phyloP scores from a whole-genome alignment of 1,140 invertebrate genomes.

The Drosophila chauvacae region DNA sequence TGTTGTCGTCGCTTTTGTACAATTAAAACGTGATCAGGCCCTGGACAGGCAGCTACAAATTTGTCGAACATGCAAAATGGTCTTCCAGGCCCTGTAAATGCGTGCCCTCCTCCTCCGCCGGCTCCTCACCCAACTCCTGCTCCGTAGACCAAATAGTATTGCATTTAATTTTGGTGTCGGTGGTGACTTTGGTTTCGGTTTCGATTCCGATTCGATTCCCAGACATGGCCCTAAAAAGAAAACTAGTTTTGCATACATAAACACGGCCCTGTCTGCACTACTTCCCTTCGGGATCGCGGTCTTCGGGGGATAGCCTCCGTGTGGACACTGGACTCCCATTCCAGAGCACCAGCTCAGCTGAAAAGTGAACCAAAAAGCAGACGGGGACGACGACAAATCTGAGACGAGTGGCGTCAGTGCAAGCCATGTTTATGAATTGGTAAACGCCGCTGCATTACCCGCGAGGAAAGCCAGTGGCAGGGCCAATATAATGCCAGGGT shows the following conservation, averaged over 20 bases:
- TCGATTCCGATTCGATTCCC: constrained; percentile 67
- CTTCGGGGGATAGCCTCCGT: neutral
- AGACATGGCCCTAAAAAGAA: constrained; percentile 79
- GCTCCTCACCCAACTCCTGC: neutral
- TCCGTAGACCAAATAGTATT: constrained; percentile 54
- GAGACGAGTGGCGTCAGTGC: constrained; percentile 76
- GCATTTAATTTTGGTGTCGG: constrained; percentile 67
- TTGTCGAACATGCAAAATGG: constrained; percentile 82
- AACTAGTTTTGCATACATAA: constrained; percentile 83
- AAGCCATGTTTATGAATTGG: constrained; percentile 79
- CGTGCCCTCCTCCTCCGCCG: constrained; percentile 39
- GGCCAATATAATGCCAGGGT: constrained; percentile 35
- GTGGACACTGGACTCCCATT: constrained; percentile 23
- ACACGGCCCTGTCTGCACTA: constrained; percentile 73
- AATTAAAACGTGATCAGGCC: constrained; percentile 82
- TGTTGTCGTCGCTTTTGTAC: constrained; percentile 72
- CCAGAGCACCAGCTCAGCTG: constrained; percentile 7
- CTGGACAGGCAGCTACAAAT: constrained; percentile 76
- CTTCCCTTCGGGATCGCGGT: constrained; percentile 60
- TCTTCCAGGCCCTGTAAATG: constrained; percentile 66
- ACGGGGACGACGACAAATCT: constrained; percentile 41
- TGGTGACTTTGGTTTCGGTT: constrained; percentile 42
- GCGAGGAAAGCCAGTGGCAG: constrained; percentile 38
- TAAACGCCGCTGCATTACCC: constrained; percentile 66
- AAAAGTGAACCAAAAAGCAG: constrained; percentile 30